Conservation (phyloP, 1,140 invertebrate species). For the Bombus sylvicola region DNA sequence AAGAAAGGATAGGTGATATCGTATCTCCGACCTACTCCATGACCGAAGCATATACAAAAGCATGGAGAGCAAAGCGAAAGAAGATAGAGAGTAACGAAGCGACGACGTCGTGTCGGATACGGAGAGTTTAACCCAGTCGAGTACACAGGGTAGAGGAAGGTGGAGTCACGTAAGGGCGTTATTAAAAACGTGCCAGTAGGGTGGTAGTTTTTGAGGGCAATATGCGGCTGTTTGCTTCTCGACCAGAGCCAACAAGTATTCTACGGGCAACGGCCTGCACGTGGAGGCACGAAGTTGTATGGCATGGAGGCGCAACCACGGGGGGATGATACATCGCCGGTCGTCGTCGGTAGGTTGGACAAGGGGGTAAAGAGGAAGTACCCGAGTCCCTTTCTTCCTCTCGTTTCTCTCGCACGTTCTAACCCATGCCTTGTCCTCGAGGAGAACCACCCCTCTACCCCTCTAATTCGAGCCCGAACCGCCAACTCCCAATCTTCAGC, state of each 20-base stretch:
- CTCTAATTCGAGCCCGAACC: slow-evolving; percentile 64
- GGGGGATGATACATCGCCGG: neutral
- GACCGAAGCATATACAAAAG: too few species aligned
- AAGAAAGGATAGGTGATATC: too few species aligned
- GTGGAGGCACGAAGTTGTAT: too few species aligned
- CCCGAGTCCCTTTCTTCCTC: slow-evolving; percentile 21
- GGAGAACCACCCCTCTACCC: slow-evolving; percentile 6
- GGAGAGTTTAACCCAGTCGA: slow-evolving; percentile 3
- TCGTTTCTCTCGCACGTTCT: slow-evolving; percentile 27
- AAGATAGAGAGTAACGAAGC: neutral
- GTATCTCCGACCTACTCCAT: too few species aligned
- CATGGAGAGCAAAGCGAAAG: too few species aligned
- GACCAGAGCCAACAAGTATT: slow-evolving; percentile 7
- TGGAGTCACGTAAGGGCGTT: slow-evolving; percentile 72
- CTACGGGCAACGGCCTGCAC: neutral
- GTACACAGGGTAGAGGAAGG: slow-evolving; percentile 17
- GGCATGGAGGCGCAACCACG: neutral
- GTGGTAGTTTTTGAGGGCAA: slow-evolving; percentile 71
- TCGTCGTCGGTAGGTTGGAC: slow-evolving; percentile 2
- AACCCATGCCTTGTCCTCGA: slow-evolving; percentile 2
- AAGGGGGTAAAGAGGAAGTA: slow-evolving; percentile 8
- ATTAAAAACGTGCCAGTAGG: slow-evolving; percentile 73
- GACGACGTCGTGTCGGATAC: too few species aligned
- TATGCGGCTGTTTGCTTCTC: slow-evolving; percentile 66
- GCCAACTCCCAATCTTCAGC: slow-evolving; percentile 68